Conservation (phyloP, 2,113 vertebrate species). For the Brachirus orientalis region DNA sequence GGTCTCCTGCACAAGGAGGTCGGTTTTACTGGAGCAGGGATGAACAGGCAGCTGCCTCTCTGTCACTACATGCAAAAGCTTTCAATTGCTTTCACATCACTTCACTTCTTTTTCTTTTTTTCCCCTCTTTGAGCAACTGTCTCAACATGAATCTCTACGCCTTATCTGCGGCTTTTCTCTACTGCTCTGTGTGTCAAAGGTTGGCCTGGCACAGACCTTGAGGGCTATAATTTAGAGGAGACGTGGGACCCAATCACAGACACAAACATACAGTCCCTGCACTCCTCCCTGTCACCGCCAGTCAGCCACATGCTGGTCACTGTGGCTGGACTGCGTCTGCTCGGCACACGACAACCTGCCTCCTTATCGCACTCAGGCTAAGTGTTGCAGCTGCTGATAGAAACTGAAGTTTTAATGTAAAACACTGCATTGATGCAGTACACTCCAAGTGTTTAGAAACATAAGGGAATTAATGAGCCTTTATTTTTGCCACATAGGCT, state of each 20-base stretch:
- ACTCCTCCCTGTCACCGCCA: conserved; percentile 57
- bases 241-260: conserved; percentile 66
- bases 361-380: conserved; percentile 35
- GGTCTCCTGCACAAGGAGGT: conserved; percentile 13
- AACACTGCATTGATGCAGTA: conserved; percentile 2
- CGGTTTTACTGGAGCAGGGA: conserved; percentile 23
- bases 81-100: conserved; percentile 14
- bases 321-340: conserved; percentile 66
- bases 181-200: conserved; percentile 45
- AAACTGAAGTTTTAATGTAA: conserved; percentile 6
- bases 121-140: conserved; percentile 18
- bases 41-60: conserved; percentile 26
- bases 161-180: conserved; percentile 40
- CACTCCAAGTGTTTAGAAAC: conserved; percentile 36
- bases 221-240: conserved; percentile 68
- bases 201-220: conserved; percentile 40
- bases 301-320: conserved; percentile 66
- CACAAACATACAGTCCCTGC: conserved; percentile 59
- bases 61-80: conserved; percentile 20
- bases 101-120: conserved; percentile 5
- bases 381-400: conserved; percentile 11
- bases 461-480: conserved; percentile 40
- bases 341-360: conserved; percentile 60
- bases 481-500: conserved; percentile 54
- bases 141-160: conserved; percentile 10